Conservation (phyloP, 2,888 invertebrate genomes). For the Myathropa florea region DNA sequence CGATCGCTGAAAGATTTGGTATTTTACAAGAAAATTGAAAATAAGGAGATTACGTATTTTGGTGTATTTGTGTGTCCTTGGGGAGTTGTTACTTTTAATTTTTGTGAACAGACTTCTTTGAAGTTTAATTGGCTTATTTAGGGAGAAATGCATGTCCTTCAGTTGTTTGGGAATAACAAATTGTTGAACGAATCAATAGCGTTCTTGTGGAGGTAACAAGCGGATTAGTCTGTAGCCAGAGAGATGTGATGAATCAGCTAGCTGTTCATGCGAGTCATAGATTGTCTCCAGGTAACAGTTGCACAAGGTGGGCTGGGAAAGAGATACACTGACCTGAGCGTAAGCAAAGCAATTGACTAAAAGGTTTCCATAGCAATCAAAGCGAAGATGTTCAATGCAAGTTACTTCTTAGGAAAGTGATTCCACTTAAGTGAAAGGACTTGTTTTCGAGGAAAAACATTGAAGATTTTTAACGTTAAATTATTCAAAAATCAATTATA, state of each 20-base stretch:
- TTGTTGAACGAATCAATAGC: background rate
- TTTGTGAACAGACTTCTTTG: background rate
- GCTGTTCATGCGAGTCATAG: background rate
- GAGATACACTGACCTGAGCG: too few relatives aligned
- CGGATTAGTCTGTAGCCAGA: background rate
- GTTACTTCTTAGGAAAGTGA: background rate
- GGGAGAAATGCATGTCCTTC: slow-evolving; percentile 7
- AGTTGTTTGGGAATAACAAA: background rate
- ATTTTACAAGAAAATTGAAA: slow-evolving; percentile 24
- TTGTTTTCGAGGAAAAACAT: background rate
- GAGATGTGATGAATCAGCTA: background rate
- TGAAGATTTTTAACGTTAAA: background rate
- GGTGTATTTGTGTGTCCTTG: background rate
- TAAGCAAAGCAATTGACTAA: too few relatives aligned
- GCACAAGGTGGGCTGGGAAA: background rate
- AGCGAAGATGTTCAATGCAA: background rate
- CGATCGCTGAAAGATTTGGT: slow-evolving; percentile 16
- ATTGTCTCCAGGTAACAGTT: background rate
- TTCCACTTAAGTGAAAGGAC: background rate
- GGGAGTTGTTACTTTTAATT: background rate
- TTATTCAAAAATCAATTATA: background rate
- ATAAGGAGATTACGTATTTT: slow-evolving; percentile 28
- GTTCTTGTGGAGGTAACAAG: background rate
- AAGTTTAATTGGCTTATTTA: slow-evolving; percentile 26
- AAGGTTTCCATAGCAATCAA: too few relatives aligned